phyloP scores from a whole-genome alignment of 2,797 vertebrate genomes.

The Diceros bicornis region DNA sequence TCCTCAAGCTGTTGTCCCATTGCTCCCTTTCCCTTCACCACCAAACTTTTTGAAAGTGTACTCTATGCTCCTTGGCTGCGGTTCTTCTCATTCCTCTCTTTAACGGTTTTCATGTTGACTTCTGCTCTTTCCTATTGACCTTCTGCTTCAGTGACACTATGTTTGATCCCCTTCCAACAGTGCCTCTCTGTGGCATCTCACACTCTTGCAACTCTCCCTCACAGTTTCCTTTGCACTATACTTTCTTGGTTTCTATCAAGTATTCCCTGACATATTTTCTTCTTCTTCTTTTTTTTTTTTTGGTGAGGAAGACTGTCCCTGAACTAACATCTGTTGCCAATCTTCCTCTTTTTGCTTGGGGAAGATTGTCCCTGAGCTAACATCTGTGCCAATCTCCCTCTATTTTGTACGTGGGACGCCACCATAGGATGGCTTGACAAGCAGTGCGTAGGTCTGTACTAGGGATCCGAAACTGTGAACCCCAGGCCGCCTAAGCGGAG shows the following conservation, averaged over 20 bases:
- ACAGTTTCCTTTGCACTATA: not conserved
- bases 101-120: not conserved
- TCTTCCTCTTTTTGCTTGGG: too few species aligned
- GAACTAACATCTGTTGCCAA: too few species aligned
- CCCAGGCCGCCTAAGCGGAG: too few species aligned
- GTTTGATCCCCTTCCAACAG: not conserved
- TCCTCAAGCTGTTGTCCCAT: not conserved
- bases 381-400: too few species aligned
- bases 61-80: not conserved
- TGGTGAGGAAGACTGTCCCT: too few species aligned
- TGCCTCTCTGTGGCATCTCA: not conserved
- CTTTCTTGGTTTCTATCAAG: not conserved
- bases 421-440: too few species aligned
- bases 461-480: too few species aligned
- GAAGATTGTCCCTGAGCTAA: too few species aligned
- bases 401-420: not conserved
- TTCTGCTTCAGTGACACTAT: not conserved
- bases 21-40: not conserved
- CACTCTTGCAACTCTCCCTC: not conserved
- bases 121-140: not conserved
- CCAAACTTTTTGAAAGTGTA: not conserved
- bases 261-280: constrained; percentile 21
- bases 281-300: not conserved
- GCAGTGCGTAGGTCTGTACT: too few species aligned
- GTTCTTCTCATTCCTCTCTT: not conserved